These are phyloP conservation scores for Thrips palmi DNA, from an alignment of 1,140 invertebrate genomes.

Conservation along the genomic window DNA sequence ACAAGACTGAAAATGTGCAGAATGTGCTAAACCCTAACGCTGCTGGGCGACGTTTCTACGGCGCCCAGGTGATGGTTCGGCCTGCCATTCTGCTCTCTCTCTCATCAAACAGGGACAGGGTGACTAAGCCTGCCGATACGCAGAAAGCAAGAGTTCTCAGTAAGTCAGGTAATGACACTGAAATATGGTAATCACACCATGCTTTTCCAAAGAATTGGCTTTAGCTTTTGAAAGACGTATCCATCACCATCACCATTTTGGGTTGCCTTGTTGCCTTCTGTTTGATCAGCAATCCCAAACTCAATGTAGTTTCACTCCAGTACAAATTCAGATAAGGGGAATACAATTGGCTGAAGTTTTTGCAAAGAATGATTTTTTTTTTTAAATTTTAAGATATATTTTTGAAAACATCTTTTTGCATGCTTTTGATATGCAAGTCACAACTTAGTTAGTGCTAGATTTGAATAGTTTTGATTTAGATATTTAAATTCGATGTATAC, in stretches of 20 bases:
- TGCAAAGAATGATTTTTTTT: not conserved
- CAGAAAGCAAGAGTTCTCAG: conserved; percentile 28
- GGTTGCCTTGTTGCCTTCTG: conserved; percentile 4
- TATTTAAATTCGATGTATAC: too few relatives aligned
- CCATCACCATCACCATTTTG: too few relatives aligned
- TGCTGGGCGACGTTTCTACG: conserved; percentile 16
- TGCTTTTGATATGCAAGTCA: too few relatives aligned
- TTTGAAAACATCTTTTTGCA: too few relatives aligned
- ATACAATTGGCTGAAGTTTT: not conserved
- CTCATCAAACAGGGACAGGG: conserved; percentile 20
- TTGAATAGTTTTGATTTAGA: too few relatives aligned
- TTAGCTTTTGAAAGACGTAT: conserved; percentile 11
- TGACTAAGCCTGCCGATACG: conserved; percentile 31
- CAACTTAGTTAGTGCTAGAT: too few relatives aligned
- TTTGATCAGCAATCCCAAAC: conserved; percentile 1
- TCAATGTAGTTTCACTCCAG: not conserved
- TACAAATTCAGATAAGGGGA: not conserved
- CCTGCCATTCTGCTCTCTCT: conserved; percentile 16
- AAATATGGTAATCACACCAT: conserved; percentile 42
- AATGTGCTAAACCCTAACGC: conserved; percentile 15
- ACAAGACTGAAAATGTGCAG: too few relatives aligned
- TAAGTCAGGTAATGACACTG: conserved; percentile 41
- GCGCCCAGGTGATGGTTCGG: conserved; percentile 14
- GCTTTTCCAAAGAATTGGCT: conserved; percentile 7
- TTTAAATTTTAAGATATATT: not conserved